Conservation (phyloP, 92 coral and sea anemone genomes). For the Montipora capitata region DNA sequence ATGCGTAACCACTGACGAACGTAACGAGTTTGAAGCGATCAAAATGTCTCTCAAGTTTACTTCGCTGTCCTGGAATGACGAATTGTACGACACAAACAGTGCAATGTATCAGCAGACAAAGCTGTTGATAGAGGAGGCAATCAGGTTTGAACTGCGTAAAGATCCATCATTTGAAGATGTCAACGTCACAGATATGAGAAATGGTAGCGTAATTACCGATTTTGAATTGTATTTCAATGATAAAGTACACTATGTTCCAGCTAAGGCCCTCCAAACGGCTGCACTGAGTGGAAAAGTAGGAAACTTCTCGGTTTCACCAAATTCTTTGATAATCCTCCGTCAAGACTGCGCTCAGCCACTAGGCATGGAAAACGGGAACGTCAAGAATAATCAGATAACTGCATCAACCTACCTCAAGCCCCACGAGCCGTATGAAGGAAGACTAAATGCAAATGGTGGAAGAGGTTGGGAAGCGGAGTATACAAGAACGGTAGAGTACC, state of each 20-base stretch:
- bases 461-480: slow-evolving; percentile 64
- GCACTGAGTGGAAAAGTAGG: slow-evolving; percentile 63
- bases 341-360: slow-evolving; percentile 67
- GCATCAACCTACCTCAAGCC: slow-evolving; percentile 12
- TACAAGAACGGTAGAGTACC: slow-evolving; percentile 12
- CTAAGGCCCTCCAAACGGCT: slow-evolving; percentile 64
- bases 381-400: slow-evolving; percentile 63
- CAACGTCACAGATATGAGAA: slow-evolving; percentile 40
- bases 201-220: slow-evolving; percentile 79
- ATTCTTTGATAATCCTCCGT: slow-evolving; percentile 45
- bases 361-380: slow-evolving; percentile 81
- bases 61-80: slow-evolving; percentile 63
- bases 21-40: slow-evolving; percentile 26
- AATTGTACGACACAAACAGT: slow-evolving; percentile 28
- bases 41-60: slow-evolving; percentile 57
- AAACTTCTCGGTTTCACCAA: slow-evolving; percentile 68
- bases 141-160: slow-evolving; percentile 21
- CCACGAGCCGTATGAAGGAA: slow-evolving; percentile 50
- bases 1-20: slow-evolving; percentile 42
- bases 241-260: slow-evolving; percentile 68
- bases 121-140: slow-evolving; percentile 46
- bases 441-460: slow-evolving; percentile 64
- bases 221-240: slow-evolving; percentile 66
- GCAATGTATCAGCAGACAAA: slow-evolving; percentile 18
- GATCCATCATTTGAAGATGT: slow-evolving; percentile 56